These are phyloP conservation scores for Boloria selene DNA, from an alignment of 2,888 invertebrate genomes.

Conservation along the genomic window DNA sequence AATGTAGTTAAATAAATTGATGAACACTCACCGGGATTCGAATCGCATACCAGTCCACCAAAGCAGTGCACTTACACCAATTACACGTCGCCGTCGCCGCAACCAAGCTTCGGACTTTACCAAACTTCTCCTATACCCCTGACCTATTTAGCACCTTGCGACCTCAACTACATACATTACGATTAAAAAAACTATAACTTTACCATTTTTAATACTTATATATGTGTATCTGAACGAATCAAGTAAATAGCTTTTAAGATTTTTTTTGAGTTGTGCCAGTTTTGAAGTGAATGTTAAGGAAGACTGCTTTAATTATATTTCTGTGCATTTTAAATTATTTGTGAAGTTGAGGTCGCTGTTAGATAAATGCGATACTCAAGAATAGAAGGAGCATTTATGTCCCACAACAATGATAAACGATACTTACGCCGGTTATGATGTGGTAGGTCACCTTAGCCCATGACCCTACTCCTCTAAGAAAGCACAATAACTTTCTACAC, in stretches of 20 bases:
- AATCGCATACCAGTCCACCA: constrained; percentile 81
- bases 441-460: constrained; percentile 61
- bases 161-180: constrained; percentile 53
- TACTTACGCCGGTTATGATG: constrained; percentile 70
- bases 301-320: background rate
- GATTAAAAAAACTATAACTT: background rate
- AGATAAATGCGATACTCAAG: constrained; percentile 63
- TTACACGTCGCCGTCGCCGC: constrained; percentile 71
- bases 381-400: constrained; percentile 63
- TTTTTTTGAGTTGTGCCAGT: too few relatives aligned
- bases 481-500: constrained; percentile 74
- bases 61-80: constrained; percentile 82
- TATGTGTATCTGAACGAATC: too few relatives aligned
- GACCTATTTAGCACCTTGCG: constrained; percentile 65
- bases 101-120: constrained; percentile 79
- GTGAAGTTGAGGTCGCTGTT: constrained; percentile 43
- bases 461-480: constrained; percentile 52
- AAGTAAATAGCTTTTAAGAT: too few relatives aligned
- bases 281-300: background rate
- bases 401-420: constrained; percentile 73
- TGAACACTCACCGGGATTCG: constrained; percentile 79
- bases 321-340: background rate
- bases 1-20: constrained; percentile 65
- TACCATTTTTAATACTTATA: background rate
- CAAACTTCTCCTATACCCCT: constrained; percentile 78